phyloP scores from a whole-genome alignment of 2,113 vertebrate species.

The Calidris pugnax region DNA sequence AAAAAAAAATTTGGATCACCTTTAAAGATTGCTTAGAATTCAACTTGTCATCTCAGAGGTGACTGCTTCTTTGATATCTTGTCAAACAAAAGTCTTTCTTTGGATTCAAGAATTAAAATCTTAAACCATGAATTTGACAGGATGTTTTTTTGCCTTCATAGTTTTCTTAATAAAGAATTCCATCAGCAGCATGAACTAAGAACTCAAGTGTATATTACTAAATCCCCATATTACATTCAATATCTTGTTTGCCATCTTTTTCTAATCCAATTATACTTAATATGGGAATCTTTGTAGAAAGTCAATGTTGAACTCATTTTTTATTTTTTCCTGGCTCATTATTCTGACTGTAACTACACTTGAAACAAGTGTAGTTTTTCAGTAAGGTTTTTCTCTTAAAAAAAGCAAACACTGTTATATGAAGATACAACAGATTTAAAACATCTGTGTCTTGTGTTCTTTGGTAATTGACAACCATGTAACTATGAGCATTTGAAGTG shows the following conservation, averaged over 20 bases:
- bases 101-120: not conserved
- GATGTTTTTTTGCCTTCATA: not conserved
- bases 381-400: not conserved
- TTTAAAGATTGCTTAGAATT: not conserved
- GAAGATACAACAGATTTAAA: not conserved
- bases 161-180: not conserved
- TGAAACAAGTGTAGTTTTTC: not conserved
- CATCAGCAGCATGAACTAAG: not conserved
- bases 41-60: not conserved
- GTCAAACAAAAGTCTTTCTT: not conserved
- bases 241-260: not conserved
- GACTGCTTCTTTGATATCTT: not conserved
- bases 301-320: not conserved
- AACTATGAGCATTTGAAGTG: not conserved
- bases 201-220: not conserved
- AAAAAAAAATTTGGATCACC: not conserved
- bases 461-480: not conserved
- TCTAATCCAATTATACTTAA: not conserved
- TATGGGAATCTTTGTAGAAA: not conserved
- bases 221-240: not conserved
- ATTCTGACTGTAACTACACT: not conserved
- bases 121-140: not conserved
- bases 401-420: not conserved
- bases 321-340: not conserved
- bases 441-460: not conserved